Evolutionary conservation across 2,888 invertebrate species (phyloP), one percentile per base, ranked within the genome.

Genomic region (Euplexia lucipara): DNA sequence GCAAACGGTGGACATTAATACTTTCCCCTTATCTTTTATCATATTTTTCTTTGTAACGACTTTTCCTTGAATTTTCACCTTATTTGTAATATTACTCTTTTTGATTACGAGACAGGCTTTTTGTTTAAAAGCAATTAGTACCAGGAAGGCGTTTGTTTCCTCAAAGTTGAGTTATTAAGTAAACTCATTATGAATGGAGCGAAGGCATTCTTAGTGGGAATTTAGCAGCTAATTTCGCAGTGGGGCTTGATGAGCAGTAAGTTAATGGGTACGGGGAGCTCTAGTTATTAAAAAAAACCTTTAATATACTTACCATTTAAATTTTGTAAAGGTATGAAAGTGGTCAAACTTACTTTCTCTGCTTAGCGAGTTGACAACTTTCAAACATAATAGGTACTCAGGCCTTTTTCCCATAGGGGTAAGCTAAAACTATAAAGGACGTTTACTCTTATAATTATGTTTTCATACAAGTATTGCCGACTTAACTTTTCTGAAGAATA

Each of bases 31-130:
- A 71, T 41, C 56, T 61, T 68, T 68, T 64, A 74, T 68, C 61
- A 59, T 53, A 66, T 75, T 67, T 75, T 75, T 78, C 68, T 71
- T 72, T 70, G 56, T 56, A 51, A 52, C 26, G 65, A 60, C 20
- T 62, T 78, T 70, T 37, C 42, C 34, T 32, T 39, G 20, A 78
- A 65, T 67, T 68, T 72, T 57, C 69, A 75, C 68, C 74, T 71
- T 70, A 70, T 78, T 81, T 78, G 73, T 70, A 73, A 78, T 73
- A 73, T 73, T 67, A 83, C 51, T 41, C 60, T 65, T 67, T 64
- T 63, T 70, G 53, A 81, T 76, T 76, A 72, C 58, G 69, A 62
- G 63, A 45, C 57, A 51, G 56, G 26, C 18, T 34, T 49, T 73
- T 70, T 69, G 67, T 66, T 69, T 48, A 39, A 66, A 65, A 65